Percentiles rank a stretch among this genome's conserved stretches.
phyloP scores from a whole-genome alignment of 2,797 vertebrate species.

The Lutjanus campechanus region DNA sequence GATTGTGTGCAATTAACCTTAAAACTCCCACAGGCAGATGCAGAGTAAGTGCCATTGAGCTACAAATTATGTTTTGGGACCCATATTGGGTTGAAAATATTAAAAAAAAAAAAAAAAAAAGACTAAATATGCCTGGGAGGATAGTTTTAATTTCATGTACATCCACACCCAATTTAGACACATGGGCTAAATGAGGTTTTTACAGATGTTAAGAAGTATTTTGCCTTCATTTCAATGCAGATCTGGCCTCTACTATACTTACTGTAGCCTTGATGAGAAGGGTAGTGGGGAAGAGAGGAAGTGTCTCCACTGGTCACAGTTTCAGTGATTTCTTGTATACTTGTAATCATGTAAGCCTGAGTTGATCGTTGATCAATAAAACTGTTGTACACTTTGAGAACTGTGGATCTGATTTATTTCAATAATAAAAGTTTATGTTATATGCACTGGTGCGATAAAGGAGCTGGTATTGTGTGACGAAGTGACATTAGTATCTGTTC shows the following conservation, averaged over 20 bases:
- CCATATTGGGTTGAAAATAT: constrained; percentile 75
- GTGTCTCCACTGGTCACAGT: constrained; percentile 65
- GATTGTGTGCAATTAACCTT: constrained; percentile 21
- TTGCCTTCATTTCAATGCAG: constrained; percentile 49
- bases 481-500: not conserved
- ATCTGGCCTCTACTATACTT: constrained; percentile 20
- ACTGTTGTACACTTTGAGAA: constrained; percentile 77
- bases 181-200: constrained; percentile 25
- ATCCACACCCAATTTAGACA: constrained; percentile 14
- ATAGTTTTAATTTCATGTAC: constrained; percentile 3
- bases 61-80: constrained; percentile 38
- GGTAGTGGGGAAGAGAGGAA: constrained; percentile 24
- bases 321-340: constrained; percentile 80
- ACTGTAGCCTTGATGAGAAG: constrained; percentile 30
- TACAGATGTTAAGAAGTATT: constrained; percentile 35
- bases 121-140: constrained; percentile 13
- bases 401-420: constrained; percentile 22
- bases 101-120: not conserved
- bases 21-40: constrained; percentile 6
- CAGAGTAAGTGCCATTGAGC: constrained; percentile 25
- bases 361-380: constrained; percentile 84
- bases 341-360: constrained; percentile 81
- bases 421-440: too few species aligned
- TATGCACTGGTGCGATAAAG: too few species aligned
- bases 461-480: not conserved